These are phyloP conservation scores for Zaprionus inermis DNA, from an alignment of 1,140 invertebrate species.

Conservation along the genomic window DNA sequence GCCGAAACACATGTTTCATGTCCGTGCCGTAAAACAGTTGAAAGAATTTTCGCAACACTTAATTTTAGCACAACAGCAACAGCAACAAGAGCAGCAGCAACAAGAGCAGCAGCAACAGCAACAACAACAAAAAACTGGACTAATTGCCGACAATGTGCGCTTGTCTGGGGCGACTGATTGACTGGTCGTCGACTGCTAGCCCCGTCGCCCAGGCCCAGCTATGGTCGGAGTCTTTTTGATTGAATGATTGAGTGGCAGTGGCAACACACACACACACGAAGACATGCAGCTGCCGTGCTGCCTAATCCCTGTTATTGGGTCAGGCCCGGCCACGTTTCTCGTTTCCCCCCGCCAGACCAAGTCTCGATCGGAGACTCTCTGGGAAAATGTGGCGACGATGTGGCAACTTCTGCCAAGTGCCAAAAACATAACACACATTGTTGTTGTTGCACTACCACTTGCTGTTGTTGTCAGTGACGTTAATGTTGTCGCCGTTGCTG, in stretches of 20 bases:
- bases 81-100: conserved; percentile 16
- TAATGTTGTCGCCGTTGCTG: conserved; percentile 26
- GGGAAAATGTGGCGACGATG: conserved; percentile 80
- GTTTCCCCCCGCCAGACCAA: conserved; percentile 5
- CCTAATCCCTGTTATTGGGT: conserved; percentile 81
- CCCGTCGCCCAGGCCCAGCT: conserved; percentile 23
- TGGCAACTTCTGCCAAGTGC: conserved; percentile 77
- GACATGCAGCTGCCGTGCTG: conserved; percentile 38
- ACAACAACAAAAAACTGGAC: conserved; percentile 22
- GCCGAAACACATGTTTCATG: conserved; percentile 63
- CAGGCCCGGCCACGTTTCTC: conserved; percentile 49
- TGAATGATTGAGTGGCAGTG: conserved; percentile 77
- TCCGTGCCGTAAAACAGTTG: conserved; percentile 50
- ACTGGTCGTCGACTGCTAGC: conserved; percentile 56
- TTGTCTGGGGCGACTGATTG: conserved; percentile 58
- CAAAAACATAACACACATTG: conserved; percentile 75
- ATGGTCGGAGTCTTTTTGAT: conserved; percentile 52
- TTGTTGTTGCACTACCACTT: conserved; percentile 3
- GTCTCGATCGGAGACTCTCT: conserved; percentile 55
- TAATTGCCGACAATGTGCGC: conserved; percentile 52
- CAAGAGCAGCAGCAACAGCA: conserved; percentile 3
- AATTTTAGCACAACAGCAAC: conserved; percentile 68
- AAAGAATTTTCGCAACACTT: conserved; percentile 82
- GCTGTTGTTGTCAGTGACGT: conserved; percentile 22
- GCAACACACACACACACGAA: conserved; percentile 55